These are phyloP conservation scores for Eumaeus atala DNA, from an alignment of 1,140 invertebrate genomes.

Conservation along the genomic window DNA sequence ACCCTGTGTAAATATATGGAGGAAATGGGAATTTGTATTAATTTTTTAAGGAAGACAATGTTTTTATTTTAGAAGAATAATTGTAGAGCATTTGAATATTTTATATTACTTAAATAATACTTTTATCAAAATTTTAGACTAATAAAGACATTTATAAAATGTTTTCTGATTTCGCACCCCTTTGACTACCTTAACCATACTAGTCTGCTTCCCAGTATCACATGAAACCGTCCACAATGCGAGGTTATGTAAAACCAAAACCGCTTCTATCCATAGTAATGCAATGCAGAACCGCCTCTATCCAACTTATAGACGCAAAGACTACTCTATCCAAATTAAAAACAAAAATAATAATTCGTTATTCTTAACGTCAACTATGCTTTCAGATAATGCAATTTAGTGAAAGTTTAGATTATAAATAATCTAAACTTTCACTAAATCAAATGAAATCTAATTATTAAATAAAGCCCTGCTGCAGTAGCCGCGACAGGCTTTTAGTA, in stretches of 20 bases:
- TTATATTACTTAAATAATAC: not conserved
- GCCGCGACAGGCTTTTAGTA: conserved; percentile 4
- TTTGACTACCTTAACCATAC: not conserved
- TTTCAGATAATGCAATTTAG: conserved; percentile 10
- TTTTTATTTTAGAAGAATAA: conserved; percentile 11
- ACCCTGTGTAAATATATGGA: conserved; percentile 14
- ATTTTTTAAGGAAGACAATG: conserved; percentile 13
- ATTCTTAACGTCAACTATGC: too few species aligned
- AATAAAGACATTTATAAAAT: not conserved
- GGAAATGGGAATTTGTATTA: conserved; percentile 12
- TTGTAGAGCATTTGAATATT: conserved; percentile 4
- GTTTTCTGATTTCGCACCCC: not conserved
- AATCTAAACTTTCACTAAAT: too few species aligned
- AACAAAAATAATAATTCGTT: conserved; percentile 10
- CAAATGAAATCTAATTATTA: conserved; percentile 4
- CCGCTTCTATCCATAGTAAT: conserved; percentile 7
- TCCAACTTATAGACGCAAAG: not conserved
- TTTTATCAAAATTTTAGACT: not conserved
- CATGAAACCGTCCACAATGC: conserved; percentile 1
- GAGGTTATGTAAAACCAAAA: conserved; percentile 4
- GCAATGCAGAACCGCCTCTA: conserved; percentile 5
- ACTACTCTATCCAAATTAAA: conserved; percentile 3
- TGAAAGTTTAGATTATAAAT: conserved; percentile 8
- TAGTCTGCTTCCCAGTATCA: not conserved
- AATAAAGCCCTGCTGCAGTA: conserved; percentile 5